phyloP scores from a whole-genome alignment of 2,797 vertebrate species.

The Odontamblyopus lacepedii region DNA sequence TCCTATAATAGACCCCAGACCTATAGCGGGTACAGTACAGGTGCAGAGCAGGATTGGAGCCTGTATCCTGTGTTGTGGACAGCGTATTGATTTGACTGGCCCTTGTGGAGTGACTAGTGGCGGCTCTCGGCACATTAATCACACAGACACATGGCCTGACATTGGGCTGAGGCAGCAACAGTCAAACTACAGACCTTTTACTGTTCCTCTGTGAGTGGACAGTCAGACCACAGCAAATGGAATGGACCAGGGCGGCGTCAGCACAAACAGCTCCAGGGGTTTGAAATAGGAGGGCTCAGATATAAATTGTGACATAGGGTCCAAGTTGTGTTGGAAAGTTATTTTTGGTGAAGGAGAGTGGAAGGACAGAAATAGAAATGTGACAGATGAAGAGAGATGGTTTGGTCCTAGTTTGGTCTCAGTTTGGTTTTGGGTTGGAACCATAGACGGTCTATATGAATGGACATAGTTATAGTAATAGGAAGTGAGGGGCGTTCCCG shows the following conservation, averaged over 20 bases:
- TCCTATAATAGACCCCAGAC: conserved; percentile 12
- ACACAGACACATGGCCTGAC: conserved; percentile 54
- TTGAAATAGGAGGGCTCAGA: not conserved
- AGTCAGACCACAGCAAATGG: conserved; percentile 1
- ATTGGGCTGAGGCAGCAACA: conserved; percentile 50
- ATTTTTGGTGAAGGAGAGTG: not conserved
- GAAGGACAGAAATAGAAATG: not conserved
- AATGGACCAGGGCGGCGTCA: not conserved
- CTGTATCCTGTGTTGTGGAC: conserved; percentile 16
- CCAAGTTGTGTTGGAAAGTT: not conserved
- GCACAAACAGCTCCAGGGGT: conserved; percentile 3
- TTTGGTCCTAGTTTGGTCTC: too few species aligned
- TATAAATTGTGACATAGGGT: not conserved
- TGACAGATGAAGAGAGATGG: not conserved
- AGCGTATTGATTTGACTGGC: conserved; percentile 58
- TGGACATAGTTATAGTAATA: too few species aligned
- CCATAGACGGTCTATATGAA: too few species aligned
- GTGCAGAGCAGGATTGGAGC: not conserved
- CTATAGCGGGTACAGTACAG: not conserved
- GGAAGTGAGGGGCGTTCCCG: too few species aligned
- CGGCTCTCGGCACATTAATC: conserved; percentile 62
- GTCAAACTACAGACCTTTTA: conserved; percentile 32
- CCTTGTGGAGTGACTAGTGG: conserved; percentile 37
- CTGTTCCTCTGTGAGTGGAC: conserved; percentile 19
- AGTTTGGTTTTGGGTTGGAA: too few species aligned